phyloP scores from a whole-genome alignment of 2,797 vertebrate genomes.

The Erithacus rubecula region DNA sequence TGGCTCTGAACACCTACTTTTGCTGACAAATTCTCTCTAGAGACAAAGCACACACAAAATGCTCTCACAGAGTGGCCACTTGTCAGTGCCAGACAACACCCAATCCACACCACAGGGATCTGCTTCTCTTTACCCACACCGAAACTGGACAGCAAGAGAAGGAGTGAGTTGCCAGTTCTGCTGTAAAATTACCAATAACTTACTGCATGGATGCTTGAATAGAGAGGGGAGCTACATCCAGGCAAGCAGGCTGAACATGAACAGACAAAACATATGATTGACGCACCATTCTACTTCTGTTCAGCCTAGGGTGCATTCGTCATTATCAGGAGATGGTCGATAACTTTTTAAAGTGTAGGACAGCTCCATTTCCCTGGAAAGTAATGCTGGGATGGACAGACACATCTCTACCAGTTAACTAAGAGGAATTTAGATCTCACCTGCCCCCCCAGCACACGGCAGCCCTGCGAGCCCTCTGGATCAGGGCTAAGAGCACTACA shows the following conservation, averaged over 20 bases:
- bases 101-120: background rate
- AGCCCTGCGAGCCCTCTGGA: background rate
- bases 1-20: background rate
- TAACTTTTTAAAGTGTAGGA: background rate
- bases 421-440: background rate
- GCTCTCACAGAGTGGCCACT: background rate
- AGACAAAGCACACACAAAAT: background rate
- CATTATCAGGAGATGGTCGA: background rate
- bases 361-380: background rate
- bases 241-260: background rate
- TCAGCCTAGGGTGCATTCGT: background rate
- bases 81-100: background rate
- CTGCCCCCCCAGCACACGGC: background rate
- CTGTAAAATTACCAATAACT: background rate
- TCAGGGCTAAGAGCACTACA: background rate
- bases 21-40: background rate
- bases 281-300: background rate
- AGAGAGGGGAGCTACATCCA: background rate
- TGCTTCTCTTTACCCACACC: background rate
- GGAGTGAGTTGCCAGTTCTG: background rate
- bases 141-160: background rate
- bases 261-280: background rate
- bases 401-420: background rate
- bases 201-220: accelerated
- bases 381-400: background rate